Evolutionary conservation across 2,888 invertebrate genomes (phyloP).

Genomic region (Andrena bicolor): DNA sequence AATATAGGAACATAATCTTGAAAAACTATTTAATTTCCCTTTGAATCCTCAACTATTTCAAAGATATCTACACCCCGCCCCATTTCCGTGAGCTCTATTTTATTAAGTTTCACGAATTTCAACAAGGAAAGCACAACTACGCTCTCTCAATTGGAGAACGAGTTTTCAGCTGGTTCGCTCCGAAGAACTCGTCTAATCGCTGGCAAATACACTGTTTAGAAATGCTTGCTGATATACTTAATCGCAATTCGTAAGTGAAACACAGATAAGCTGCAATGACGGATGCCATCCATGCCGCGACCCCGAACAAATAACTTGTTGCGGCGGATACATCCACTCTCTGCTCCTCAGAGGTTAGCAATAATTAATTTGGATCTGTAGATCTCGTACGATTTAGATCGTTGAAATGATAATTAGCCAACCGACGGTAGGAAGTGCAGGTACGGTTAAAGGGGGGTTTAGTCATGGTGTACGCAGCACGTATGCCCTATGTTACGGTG

Average conservation of each 20-base stretch:
- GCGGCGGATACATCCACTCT: constrained; percentile 8
- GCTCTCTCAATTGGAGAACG: not conserved
- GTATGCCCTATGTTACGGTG: constrained; percentile 45
- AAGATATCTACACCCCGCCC: not conserved
- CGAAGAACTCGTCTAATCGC: not conserved
- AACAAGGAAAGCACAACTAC: not conserved
- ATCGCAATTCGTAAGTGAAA: constrained; percentile 2
- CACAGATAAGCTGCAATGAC: not conserved
- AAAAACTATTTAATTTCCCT: no score
- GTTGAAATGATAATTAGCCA: constrained; percentile 5
- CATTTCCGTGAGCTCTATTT: not conserved
- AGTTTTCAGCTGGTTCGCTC: not conserved
- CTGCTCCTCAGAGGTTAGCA: constrained; percentile 11
- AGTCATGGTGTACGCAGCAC: constrained; percentile 18
- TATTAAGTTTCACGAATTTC: not conserved
- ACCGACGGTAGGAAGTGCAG: not conserved
- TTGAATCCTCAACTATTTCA: not conserved
- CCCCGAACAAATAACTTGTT: constrained; percentile 14
- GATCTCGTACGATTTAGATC: not conserved
- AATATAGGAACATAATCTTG: no score
- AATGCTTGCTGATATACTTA: not conserved
- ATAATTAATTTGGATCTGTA: constrained; percentile 9
- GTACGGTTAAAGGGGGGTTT: constrained; percentile 28
- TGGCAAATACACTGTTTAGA: not conserved
- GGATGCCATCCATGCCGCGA: constrained; percentile 5